A percentile compares a stretch with the other conserved stretches of the same genome.
Conservation (phyloP, 2,113 vertebrate species). For the Amazona guildingii region DNA sequence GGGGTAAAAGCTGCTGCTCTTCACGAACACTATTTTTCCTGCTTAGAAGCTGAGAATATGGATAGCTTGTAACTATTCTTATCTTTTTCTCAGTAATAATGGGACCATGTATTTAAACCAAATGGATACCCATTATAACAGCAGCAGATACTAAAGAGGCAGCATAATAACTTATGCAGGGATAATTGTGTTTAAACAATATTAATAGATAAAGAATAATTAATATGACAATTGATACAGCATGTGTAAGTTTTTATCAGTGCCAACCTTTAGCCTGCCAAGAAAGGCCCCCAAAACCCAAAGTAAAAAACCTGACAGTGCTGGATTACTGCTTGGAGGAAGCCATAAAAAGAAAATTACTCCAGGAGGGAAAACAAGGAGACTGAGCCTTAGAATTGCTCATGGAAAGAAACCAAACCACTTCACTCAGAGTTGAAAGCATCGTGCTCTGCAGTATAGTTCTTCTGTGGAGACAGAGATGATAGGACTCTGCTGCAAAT, state of each 20-base stretch:
- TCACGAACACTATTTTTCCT: not conserved
- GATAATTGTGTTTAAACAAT: not conserved
- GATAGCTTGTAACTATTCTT: not conserved
- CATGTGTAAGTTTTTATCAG: not conserved
- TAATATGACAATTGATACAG: not conserved
- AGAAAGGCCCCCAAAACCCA: not conserved
- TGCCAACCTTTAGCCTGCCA: not conserved
- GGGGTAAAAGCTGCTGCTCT: not conserved
- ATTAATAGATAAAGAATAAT: not conserved
- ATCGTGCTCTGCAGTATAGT: not conserved
- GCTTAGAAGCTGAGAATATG: not conserved
- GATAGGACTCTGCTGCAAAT: not conserved
- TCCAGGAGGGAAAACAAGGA: not conserved
- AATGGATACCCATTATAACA: not conserved
- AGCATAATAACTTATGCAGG: not conserved
- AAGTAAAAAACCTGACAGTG: fast-evolving
- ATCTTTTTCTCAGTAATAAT: not conserved
- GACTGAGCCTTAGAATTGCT: not conserved
- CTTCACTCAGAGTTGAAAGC: not conserved
- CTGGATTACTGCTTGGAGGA: not conserved
- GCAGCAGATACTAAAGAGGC: not conserved
- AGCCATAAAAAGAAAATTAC: not conserved
- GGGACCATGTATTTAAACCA: not conserved
- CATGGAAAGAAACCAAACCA: not conserved
- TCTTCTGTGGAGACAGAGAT: not conserved